Evolutionary conservation across 2,888 invertebrate genomes (phyloP), one percentile per base, ranked within the genome.

Genomic region (Troilus luridus): DNA sequence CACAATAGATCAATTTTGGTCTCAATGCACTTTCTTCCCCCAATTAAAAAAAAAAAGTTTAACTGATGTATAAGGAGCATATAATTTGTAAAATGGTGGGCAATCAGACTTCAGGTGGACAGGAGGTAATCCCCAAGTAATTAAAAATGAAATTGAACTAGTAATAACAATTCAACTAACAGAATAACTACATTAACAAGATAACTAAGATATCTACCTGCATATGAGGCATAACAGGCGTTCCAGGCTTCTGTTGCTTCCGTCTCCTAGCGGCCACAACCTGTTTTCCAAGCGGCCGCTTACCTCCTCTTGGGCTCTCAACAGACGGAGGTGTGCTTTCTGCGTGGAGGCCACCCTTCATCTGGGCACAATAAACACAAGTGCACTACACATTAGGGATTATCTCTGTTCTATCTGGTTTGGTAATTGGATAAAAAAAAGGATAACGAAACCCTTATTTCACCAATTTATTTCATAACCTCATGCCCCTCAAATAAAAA

Each of bases 331-430:
- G 92, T 6, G 92, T 92, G 67, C 92, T 92, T 41, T 92, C 92
- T 1, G 90, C 90, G 89, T 92, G 92, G 89, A 94, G 95, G 94
- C 95, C 95, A 93, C 96, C 96, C 95, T 96, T 95, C 93, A 95
- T 94, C 94, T 95, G 94, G 91, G 94, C 94, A 93, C 94, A 94
- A 93, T 93, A 94, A 93, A 94, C 94, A 93, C 94, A 94, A 93
- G 94, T 93, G 93, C 94, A 94, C 94, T 94, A 93, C 93, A 93
- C 92, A 93, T 94, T 93, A 93, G 93, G 93, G 93, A 92, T 92
- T 92, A 92, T 91, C 77, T 91, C 92, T 92, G 92, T 77, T 92
- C 92, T 27, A 27, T 67, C 67, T 27, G 81, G 77, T 60, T 67
- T 64, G 14, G 59, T 90, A 64, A 89, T 89, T 88, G 60, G 91